Percentiles rank a stretch among this genome's conserved stretches.
Conservation (phyloP, 2,888 invertebrate species). For the Agrotis ipsilon region DNA sequence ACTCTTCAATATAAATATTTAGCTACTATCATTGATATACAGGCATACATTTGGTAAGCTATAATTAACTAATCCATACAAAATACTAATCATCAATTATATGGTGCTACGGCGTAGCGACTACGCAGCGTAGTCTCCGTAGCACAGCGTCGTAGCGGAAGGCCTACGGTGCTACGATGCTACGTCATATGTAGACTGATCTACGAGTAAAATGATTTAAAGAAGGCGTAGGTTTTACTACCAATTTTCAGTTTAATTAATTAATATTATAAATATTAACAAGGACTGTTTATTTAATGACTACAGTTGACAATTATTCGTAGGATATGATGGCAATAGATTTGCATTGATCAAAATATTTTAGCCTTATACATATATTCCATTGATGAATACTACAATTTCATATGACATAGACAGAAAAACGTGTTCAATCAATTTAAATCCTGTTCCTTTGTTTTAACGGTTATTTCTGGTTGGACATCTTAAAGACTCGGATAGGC, state of each 20-base stretch:
- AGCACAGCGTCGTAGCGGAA: conserved; percentile 26
- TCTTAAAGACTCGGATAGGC: too few relatives aligned
- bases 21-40: neutral
- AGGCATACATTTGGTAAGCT: neutral
- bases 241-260: neutral
- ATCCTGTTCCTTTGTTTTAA: too few relatives aligned
- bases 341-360: too few relatives aligned
- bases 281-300: too few relatives aligned
- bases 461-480: too few relatives aligned
- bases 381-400: too few relatives aligned
- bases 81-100: neutral
- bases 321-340: too few relatives aligned
- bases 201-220: neutral
- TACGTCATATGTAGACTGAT: neutral
- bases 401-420: too few relatives aligned
- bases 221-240: neutral
- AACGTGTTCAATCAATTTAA: too few relatives aligned
- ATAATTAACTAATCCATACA: neutral
- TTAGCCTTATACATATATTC: too few relatives aligned
- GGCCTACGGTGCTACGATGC: conserved; percentile 38
- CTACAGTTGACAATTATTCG: too few relatives aligned
- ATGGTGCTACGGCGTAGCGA: neutral
- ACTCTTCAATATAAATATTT: neutral
- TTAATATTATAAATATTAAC: too few relatives aligned
- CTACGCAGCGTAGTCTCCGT: conserved; percentile 29